These are phyloP conservation scores for Drosophila mojavensis DNA, from an alignment of 1,140 invertebrate species.

Conservation along the genomic window DNA sequence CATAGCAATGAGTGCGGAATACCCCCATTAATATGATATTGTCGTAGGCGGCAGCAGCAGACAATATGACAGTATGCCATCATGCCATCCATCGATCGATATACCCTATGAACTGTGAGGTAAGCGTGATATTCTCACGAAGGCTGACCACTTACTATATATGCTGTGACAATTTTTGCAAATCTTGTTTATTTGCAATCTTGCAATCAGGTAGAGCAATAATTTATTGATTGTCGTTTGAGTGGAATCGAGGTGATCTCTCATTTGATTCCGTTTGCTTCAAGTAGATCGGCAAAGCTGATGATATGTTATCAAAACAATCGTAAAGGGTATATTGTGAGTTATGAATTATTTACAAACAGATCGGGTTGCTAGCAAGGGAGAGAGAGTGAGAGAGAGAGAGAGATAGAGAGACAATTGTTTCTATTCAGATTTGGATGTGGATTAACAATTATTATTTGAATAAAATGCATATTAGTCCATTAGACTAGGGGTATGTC, in stretches of 20 bases:
- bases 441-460: conserved; percentile 15
- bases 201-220: background rate
- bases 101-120: background rate
- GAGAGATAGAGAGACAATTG: background rate
- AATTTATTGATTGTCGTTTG: background rate
- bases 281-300: too few species aligned
- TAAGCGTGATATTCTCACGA: background rate
- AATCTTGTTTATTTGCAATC: conserved; percentile 8
- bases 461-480: conserved; percentile 10
- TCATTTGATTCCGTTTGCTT: too few species aligned
- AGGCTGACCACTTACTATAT: background rate
- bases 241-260: background rate
- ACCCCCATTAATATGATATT: conserved; percentile 33
- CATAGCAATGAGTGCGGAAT: conserved; percentile 28
- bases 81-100: too few species aligned
- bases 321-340: too few species aligned
- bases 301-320: too few species aligned
- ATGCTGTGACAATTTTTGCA: background rate
- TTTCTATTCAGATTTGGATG: too few species aligned
- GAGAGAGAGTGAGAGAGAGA: too few species aligned
- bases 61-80: background rate
- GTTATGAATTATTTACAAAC: too few species aligned
- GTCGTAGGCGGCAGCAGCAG: conserved; percentile 1
- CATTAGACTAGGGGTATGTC: background rate
- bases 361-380: background rate